Evolutionary conservation across 2,113 vertebrate species (phyloP).

Genomic region (Empidonax traillii): DNA sequence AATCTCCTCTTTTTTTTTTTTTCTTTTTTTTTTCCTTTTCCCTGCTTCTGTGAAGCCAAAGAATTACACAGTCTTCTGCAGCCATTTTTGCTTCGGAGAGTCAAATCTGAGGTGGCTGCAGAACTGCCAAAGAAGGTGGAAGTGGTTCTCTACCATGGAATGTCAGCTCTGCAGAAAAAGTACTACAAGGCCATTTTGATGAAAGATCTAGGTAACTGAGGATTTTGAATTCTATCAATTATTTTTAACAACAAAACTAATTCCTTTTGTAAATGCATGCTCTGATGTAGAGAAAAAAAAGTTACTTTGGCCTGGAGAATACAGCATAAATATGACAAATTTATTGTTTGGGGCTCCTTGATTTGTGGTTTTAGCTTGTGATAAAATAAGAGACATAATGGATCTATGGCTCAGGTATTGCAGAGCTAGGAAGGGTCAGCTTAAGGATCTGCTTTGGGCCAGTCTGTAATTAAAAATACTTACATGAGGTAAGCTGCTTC

Average conservation of each 20-base stretch:
- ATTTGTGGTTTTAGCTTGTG: background rate
- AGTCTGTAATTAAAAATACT: background rate
- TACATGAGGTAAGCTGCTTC: background rate
- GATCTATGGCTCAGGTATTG: background rate
- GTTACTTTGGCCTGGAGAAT: background rate
- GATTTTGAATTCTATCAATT: background rate
- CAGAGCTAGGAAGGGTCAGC: background rate
- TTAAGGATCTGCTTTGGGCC: background rate
- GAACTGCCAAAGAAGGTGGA: slow-evolving; percentile 89
- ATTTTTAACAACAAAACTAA: background rate
- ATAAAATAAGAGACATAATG: background rate
- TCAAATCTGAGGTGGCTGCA: slow-evolving; percentile 86
- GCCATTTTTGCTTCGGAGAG: slow-evolving; percentile 89
- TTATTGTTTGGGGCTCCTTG: background rate
- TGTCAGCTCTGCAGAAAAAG: slow-evolving; percentile 89
- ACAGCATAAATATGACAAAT: background rate
- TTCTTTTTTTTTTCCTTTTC: background rate
- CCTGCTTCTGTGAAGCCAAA: slow-evolving; percentile 64
- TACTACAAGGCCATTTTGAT: slow-evolving; percentile 89
- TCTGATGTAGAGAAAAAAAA: background rate
- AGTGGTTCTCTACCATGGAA: slow-evolving; percentile 89
- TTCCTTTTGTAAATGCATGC: background rate
- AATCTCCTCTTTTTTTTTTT: background rate
- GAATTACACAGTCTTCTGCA: slow-evolving; percentile 85
- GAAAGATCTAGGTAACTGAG: slow-evolving; percentile 84